Base-by-base conservation (phyloP, 2,113 vertebrate genomes). In the Epinephelus fuscoguttatus region DNA sequence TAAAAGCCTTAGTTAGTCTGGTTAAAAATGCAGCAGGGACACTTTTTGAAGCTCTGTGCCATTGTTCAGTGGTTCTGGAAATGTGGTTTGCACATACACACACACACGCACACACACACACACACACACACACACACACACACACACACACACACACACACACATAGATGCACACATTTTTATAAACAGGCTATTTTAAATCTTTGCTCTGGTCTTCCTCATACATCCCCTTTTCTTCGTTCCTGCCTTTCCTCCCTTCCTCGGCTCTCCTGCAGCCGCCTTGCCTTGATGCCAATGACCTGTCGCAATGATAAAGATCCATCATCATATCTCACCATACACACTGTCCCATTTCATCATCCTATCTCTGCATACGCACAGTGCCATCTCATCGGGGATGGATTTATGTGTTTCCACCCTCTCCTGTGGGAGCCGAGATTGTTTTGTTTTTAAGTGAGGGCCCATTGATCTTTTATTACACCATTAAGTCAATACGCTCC, bases 401-500 rank as follows among this genome's bases (percentile, higher is more conserved):
- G 88, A 93, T 94, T 91, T 90, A 90, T 91, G 80, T 87, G 70
- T 84, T 84, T 78, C 80, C 71, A 55, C 86, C 72, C 62, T 87
- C 62, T 87, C 86, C 81, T 86, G 72, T 74, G 84, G 89, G 87
- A 91, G 88, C 81, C 42, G 47, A 90, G 90, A 94, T 89, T 91
- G 90, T 94, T 94, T 93, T 88, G 89, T 91, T 93, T 91, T 89
- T 90, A 94, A 94, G 89, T 91, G 84, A 91, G 73, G 70, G 64
- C 84, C 90, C 90, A 93, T 92, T 94, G 91, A 94, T 94, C 88
- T 93, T 95, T 94, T 94, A 94, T 92, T 93, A 92, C 82, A 57
- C 90, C 75, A 88, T 94, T 91, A 94, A 93, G 90, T 93, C 92
- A 91, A 91, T 86, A 91, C 27, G 79, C 89, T 89, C 69, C 81